Conservation (phyloP, 2,888 invertebrate genomes). For the Drosophila atripex region DNA sequence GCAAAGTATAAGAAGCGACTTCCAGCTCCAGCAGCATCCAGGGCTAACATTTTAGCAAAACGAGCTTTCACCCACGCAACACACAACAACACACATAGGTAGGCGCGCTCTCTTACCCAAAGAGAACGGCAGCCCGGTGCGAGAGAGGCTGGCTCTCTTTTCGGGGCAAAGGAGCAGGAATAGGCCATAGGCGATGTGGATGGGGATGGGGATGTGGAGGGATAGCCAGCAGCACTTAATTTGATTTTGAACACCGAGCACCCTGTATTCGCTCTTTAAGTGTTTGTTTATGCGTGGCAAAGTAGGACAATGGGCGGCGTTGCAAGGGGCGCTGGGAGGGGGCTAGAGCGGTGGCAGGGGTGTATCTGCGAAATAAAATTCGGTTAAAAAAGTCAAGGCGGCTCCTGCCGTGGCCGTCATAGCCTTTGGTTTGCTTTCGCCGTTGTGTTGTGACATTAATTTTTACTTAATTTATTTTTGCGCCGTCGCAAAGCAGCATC, state of each 20-base stretch:
- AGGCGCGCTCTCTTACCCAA: slow-evolving; percentile 28
- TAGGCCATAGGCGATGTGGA: slow-evolving; percentile 1
- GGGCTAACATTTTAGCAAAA: slow-evolving; percentile 70
- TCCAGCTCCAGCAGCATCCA: slow-evolving; percentile 79
- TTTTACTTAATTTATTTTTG: slow-evolving; percentile 81
- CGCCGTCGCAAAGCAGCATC: slow-evolving; percentile 65
- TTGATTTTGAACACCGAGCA: slow-evolving; percentile 58
- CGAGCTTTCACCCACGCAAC: slow-evolving; percentile 66
- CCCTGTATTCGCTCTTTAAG: slow-evolving; percentile 66
- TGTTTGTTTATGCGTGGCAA: slow-evolving; percentile 76
- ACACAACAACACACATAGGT: slow-evolving; percentile 2
- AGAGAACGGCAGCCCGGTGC: slow-evolving; percentile 5
- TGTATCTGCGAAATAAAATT: slow-evolving; percentile 71
- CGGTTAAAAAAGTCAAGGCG: slow-evolving; percentile 67
- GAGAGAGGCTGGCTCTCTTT: slow-evolving; percentile 34
- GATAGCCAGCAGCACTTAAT: slow-evolving; percentile 56
- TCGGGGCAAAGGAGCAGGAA: slow-evolving; percentile 24
- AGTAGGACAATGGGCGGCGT: slow-evolving; percentile 19
- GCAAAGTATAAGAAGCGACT: slow-evolving; percentile 40
- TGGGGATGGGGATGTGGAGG: background rate
- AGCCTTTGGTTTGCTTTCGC: slow-evolving; percentile 18
- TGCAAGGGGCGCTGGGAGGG: slow-evolving; percentile 3
- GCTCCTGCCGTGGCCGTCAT: background rate
- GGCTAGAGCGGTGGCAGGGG: slow-evolving; percentile 4
- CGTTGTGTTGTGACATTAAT: slow-evolving; percentile 72